phyloP scores from a whole-genome alignment of 2,797 vertebrate genomes.

The Enteromius mattozi region DNA sequence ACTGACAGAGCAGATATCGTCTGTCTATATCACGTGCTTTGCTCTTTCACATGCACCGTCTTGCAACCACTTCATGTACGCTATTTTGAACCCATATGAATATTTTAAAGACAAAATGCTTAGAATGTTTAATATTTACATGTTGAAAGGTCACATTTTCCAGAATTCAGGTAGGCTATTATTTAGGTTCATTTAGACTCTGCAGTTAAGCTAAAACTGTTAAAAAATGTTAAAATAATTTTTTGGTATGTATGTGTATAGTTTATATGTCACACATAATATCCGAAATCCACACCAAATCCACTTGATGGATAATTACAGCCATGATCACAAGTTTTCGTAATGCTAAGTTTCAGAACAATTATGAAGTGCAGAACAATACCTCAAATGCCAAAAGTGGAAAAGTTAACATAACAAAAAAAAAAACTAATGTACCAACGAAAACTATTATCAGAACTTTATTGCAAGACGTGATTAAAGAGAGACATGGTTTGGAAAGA shows the following conservation, averaged over 20 bases:
- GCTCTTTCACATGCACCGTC: background rate
- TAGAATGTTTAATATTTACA: background rate
- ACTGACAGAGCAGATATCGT: constrained; percentile 22
- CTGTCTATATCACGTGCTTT: constrained; percentile 21
- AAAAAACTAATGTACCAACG: background rate
- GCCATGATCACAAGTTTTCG: background rate
- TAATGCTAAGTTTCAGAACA: background rate
- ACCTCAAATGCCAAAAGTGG: background rate
- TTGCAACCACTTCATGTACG: background rate
- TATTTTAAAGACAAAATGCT: background rate
- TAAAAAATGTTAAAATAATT: background rate
- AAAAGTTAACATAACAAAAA: background rate
- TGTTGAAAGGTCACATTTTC: background rate
- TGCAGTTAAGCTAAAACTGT: background rate
- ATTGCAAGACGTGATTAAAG: background rate
- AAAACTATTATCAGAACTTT: background rate
- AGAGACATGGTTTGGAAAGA: background rate
- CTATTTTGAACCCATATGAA: background rate
- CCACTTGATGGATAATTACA: background rate
- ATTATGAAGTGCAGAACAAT: background rate
- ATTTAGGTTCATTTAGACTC: background rate
- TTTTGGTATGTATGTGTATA: background rate
- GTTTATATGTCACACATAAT: background rate
- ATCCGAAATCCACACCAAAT: background rate
- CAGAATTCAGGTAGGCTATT: background rate